Base-by-base conservation (phyloP, 2,797 vertebrate genomes). In the Monodelphis domestica region DNA sequence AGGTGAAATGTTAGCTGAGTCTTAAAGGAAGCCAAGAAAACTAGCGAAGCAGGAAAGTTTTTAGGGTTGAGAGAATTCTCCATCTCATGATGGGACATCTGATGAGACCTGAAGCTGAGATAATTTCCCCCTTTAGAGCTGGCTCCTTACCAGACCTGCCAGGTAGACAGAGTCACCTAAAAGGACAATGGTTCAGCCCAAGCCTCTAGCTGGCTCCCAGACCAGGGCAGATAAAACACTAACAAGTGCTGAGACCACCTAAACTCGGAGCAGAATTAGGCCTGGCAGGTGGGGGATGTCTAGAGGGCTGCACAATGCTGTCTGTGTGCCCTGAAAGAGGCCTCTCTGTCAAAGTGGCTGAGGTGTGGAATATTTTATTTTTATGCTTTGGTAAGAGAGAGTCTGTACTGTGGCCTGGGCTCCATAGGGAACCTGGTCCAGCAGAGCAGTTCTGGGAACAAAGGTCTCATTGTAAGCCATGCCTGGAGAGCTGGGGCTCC, bases 381-480 rank as follows among this genome's bases (percentile, higher is more conserved):
- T 88, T 28, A 52, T 53, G 12, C 87, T 53, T 53, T 53, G 45
- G 87, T 90, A 45, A 56, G 96, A 96, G 97, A 88, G 95, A 87
- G 92, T 97, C 95, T 97, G 94, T 94, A 97, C 93, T 96, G 90
- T 89, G 87, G 97, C 96, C 93, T 95, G 94, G 91, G 93, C 97
- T 98, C 97, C 91, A 92, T 94, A 95, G 97, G 97, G 90, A 95
- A 89, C 96, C 95, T 54, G 55, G 92, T 33, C 52, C 52, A 92
- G 90, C 93, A 17, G 4, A 53, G 30, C 15, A 9, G 51, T 96
- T 88, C 29, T 91, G 84, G 2, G 96, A 98, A 99, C 99, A 99
- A 99, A 99, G 98, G 94, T 97, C 98, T 94, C 98, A 98, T 99
- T 99, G 99, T 99, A 95, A 90, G 95, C 95, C 92, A 97, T 96